These are phyloP conservation scores for Lycaena phlaeas DNA, from an alignment of 2,888 invertebrate species.

Conservation along the genomic window DNA sequence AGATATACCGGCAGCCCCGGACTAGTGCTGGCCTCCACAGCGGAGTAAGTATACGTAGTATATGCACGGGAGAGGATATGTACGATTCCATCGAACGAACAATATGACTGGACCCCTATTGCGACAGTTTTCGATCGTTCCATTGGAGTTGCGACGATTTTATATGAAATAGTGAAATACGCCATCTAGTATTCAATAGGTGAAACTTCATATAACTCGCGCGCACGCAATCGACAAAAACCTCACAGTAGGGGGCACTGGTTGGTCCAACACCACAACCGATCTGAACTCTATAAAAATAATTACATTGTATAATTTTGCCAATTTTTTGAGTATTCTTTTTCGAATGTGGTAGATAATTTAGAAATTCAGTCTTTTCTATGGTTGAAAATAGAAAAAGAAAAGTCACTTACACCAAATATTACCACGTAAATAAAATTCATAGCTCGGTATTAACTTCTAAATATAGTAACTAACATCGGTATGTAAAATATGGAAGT, in stretches of 20 bases:
- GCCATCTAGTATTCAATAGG: no score
- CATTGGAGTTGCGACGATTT: no score
- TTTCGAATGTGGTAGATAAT: slow-evolving; percentile 45
- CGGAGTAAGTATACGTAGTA: slow-evolving; percentile 21
- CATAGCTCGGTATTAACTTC: slow-evolving; percentile 47
- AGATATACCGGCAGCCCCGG: slow-evolving; percentile 23
- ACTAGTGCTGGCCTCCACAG: slow-evolving; percentile 40
- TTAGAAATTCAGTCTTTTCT: slow-evolving; percentile 62
- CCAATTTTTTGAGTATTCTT: slow-evolving; percentile 63
- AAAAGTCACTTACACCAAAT: slow-evolving; percentile 29
- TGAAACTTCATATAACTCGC: no score
- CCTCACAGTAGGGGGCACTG: no score
- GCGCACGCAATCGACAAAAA: no score
- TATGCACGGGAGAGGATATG: slow-evolving; percentile 62
- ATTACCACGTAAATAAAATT: slow-evolving; percentile 32
- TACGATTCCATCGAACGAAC: slow-evolving; percentile 58
- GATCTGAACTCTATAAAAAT: slow-evolving; percentile 41
- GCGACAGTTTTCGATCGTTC: no score
- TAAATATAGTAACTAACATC: slow-evolving; percentile 64
- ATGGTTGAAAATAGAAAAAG: slow-evolving; percentile 53
- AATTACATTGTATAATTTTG: slow-evolving; percentile 43
- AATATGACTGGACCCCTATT: no score
- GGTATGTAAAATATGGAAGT: slow-evolving; percentile 65
- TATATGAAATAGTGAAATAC: no score
- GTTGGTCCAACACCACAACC: slow-evolving; percentile 61